These are phyloP conservation scores for Tragelaphus scriptus DNA, from an alignment of 2,113 vertebrate species.

Conservation along the genomic window DNA sequence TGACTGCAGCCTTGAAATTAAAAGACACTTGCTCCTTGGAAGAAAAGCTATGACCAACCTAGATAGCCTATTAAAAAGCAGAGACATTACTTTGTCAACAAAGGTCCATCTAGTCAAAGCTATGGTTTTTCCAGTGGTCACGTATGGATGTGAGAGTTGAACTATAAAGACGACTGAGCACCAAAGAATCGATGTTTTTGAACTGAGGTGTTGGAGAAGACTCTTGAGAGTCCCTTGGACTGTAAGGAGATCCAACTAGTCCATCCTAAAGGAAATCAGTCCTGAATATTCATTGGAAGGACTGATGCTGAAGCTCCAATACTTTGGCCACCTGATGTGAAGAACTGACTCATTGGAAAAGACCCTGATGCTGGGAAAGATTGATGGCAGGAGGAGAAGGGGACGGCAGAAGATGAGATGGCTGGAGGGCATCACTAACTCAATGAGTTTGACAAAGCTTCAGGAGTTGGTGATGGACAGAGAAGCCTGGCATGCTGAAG, in stretches of 20 bases:
- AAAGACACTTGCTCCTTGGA: neutral
- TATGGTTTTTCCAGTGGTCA: neutral
- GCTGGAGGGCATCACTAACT: neutral
- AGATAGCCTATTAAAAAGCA: neutral
- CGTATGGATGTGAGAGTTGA: neutral
- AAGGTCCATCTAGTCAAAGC: neutral
- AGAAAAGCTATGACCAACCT: neutral
- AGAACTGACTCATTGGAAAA: neutral
- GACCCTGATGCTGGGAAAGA: neutral
- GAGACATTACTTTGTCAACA: neutral
- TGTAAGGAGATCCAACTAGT: neutral
- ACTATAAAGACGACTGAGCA: neutral
- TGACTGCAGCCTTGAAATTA: neutral
- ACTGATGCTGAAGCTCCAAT: neutral
- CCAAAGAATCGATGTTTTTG: neutral
- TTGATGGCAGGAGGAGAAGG: neutral
- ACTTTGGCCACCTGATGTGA: neutral
- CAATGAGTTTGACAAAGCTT: neutral
- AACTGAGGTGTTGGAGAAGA: neutral
- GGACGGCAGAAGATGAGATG: neutral
- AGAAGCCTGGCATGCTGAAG: neutral
- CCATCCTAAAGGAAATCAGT: neutral
- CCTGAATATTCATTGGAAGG: neutral
- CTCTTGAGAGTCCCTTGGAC: neutral
- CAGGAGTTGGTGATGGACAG: neutral